phyloP scores from a whole-genome alignment of 2,797 vertebrate species.

The Gymnocypris eckloni region DNA sequence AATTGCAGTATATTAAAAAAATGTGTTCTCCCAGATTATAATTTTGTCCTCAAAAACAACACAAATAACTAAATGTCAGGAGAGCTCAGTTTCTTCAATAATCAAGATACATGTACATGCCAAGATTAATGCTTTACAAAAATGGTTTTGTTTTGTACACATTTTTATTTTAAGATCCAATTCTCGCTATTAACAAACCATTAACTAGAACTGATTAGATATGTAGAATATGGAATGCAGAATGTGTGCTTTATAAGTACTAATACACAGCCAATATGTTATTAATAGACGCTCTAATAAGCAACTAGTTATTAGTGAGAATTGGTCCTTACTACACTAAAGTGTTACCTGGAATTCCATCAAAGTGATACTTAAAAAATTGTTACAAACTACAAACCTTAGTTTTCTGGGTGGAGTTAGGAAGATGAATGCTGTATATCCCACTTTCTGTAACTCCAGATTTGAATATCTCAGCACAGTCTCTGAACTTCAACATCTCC shows the following conservation, averaged over 20 bases:
- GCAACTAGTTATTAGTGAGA: not conserved
- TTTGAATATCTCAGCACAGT: conserved; percentile 82
- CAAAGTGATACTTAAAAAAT: not conserved
- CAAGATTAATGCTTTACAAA: conserved; percentile 8
- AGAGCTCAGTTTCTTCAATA: not conserved
- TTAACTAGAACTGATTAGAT: not conserved
- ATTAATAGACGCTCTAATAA: not conserved
- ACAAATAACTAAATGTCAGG: conserved; percentile 57
- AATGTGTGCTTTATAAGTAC: not conserved
- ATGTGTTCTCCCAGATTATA: conserved; percentile 60
- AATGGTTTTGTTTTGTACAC: not conserved
- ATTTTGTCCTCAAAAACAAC: conserved; percentile 50
- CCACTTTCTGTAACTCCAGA: conserved; percentile 79
- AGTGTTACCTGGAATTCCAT: not conserved
- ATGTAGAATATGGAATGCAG: not conserved
- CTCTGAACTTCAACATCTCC: conserved; percentile 73
- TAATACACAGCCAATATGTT: not conserved
- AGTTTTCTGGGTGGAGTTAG: conserved; percentile 77
- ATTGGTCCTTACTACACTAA: not conserved
- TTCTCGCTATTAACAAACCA: not conserved
- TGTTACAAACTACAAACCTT: conserved; percentile 71
- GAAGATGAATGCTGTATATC: conserved; percentile 76
- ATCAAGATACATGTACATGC: conserved; percentile 37
- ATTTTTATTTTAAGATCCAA: too few relatives aligned
- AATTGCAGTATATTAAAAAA: conserved; percentile 30